Percentiles rank a stretch among this genome's conserved stretches.
phyloP scores from a whole-genome alignment of 2,888 invertebrate species.

The Nezara viridula region DNA sequence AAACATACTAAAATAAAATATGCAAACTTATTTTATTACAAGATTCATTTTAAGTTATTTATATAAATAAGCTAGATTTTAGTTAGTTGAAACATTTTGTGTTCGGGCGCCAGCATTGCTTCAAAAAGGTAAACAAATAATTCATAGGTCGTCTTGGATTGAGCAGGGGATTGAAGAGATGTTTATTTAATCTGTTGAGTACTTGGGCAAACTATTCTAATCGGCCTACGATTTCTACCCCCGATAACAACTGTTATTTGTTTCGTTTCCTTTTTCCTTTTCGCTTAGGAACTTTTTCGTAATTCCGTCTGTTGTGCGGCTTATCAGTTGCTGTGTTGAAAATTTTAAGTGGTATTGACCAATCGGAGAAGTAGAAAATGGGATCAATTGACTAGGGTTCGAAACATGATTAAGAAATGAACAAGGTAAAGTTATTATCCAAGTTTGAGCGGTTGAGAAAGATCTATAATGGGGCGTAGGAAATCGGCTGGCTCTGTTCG shows the following conservation, averaged over 20 bases:
- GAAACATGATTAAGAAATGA: slow-evolving; percentile 51
- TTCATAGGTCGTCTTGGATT: neutral
- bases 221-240: neutral
- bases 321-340: neutral
- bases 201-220: neutral
- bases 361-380: neutral
- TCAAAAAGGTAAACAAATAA: neutral
- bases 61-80: too few relatives aligned
- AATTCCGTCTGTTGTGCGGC: neutral
- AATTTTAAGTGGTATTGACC: slow-evolving; percentile 47
- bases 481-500: neutral
- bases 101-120: neutral
- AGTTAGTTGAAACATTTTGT: neutral
- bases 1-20: neutral
- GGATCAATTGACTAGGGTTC: slow-evolving; percentile 45
- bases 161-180: neutral
- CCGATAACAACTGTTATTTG: slow-evolving; percentile 19
- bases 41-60: too few relatives aligned
- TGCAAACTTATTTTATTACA: too few relatives aligned
- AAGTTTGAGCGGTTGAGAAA: slow-evolving; percentile 39
- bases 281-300: neutral
- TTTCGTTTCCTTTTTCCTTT: neutral
- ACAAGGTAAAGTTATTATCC: slow-evolving; percentile 45
- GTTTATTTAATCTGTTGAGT: neutral
- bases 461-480: slow-evolving; percentile 38